phyloP scores from a whole-genome alignment of 2,888 invertebrate genomes.

The Steinernema carpocapsae region DNA sequence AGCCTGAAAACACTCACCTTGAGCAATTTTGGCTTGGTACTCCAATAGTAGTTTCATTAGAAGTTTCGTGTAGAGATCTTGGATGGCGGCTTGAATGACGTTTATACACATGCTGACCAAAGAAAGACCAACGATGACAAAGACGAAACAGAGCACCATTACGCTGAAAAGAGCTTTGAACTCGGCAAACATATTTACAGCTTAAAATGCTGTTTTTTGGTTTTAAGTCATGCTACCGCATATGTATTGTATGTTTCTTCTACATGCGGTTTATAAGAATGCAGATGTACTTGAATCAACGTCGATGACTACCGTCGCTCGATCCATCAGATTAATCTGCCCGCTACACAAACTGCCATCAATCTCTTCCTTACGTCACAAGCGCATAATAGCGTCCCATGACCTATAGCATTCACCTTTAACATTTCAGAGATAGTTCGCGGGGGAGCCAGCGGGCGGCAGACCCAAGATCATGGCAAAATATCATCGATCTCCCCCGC shows the following conservation, averaged over 20 bases:
- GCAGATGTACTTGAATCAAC: too few relatives aligned
- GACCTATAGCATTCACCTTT: too few relatives aligned
- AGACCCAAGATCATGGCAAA: neutral
- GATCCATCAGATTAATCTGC: too few relatives aligned
- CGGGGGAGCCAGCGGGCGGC: too few relatives aligned
- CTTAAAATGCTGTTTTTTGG: neutral
- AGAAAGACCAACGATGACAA: constrained; percentile 71
- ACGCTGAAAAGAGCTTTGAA: constrained; percentile 60
- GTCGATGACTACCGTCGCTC: too few relatives aligned
- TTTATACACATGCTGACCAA: constrained; percentile 72
- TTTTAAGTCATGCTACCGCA: too few relatives aligned
- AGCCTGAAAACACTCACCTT: constrained; percentile 49
- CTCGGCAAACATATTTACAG: neutral
- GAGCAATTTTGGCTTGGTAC: constrained; percentile 66
- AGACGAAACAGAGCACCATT: constrained; percentile 68
- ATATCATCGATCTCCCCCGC: neutral
- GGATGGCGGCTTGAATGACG: constrained; percentile 69
- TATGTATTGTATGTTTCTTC: too few relatives aligned
- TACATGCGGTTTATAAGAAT: too few relatives aligned
- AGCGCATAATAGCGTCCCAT: too few relatives aligned
- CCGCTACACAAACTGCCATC: too few relatives aligned
- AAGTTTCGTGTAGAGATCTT: constrained; percentile 66
- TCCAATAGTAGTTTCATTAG: constrained; percentile 67
- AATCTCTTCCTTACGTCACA: too few relatives aligned
- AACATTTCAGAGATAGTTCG: neutral